These are phyloP conservation scores for Thalassaphorura encarpata DNA, from an alignment of 1,140 invertebrate species.

Conservation along the genomic window DNA sequence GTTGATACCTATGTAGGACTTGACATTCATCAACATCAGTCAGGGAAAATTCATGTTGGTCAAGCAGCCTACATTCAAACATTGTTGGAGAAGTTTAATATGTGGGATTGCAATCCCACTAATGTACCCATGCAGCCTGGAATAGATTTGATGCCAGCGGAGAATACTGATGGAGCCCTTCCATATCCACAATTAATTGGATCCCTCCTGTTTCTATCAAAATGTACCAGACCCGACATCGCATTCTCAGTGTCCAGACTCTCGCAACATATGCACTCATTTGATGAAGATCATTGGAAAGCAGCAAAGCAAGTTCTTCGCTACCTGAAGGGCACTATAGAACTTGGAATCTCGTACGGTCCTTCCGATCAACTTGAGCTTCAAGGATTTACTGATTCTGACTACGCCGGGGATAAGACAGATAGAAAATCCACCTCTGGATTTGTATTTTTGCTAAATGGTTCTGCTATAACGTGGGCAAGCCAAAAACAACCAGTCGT, in stretches of 20 bases:
- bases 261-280: constrained; percentile 35
- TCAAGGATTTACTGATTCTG: background rate
- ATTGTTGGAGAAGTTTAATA: constrained; percentile 32
- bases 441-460: constrained; percentile 27
- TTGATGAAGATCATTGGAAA: constrained; percentile 33
- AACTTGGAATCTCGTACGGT: constrained; percentile 22
- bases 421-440: constrained; percentile 19
- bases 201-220: constrained; percentile 11
- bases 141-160: constrained; percentile 18
- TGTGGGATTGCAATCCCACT: constrained; percentile 33
- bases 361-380: constrained; percentile 5
- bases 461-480: constrained; percentile 32
- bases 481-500: constrained; percentile 31
- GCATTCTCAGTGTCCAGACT: constrained; percentile 34
- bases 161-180: background rate
- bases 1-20: no score
- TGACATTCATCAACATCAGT: no score
- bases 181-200: constrained; percentile 22
- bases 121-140: constrained; percentile 34
- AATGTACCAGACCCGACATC: constrained; percentile 5
- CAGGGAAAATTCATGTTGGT: constrained; percentile 16
- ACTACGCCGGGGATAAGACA: constrained; percentile 2
- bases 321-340: constrained; percentile 32
- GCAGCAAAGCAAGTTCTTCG: constrained; percentile 33
- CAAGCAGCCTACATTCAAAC: constrained; percentile 30